Evolutionary conservation across 2,888 invertebrate species (phyloP), one percentile per base, ranked within the genome.

Genomic region (Isoperla grammatica): DNA sequence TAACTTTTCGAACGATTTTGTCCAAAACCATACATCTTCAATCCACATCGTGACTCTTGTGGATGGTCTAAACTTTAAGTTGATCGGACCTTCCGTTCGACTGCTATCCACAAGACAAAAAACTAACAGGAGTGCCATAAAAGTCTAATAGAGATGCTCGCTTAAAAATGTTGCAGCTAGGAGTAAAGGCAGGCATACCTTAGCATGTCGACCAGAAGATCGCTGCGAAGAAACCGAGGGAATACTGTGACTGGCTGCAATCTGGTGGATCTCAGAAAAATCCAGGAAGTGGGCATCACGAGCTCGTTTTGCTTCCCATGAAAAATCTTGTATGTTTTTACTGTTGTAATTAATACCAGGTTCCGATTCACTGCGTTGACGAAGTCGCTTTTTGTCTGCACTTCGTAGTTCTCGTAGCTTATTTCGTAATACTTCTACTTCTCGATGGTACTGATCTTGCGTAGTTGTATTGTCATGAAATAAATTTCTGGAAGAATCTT

Each of bases 391-490:
- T 12, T 63, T 63, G 35, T 64, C 64, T 20, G 56, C 46, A 15
- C 53, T 53, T 23, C 46, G 57, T 39, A 53, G 46, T 29, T 54
- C 61, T 35, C 63, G 53, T 6, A 69, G 60, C 56, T 68, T 67
- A 35, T 63, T 67, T 23, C 66, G 61, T 6, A 68, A 62, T 6
- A 63, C 61, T 61, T 68, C 68, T 37, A 68, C 66, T 62, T 69
- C 68, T 9, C 60, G 58, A 11, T 67, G 59, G 54, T 68, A 68
- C 54, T 65, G 59, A 62, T 67, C 66, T 53, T 67, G 66, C 8
- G 37, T 20, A 4, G 56, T 19, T 23, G 55, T 15, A n/a, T 29
- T 42, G 6, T n/a, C 39, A 23, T 45, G 29, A 23, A 46, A 35
- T 13, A 20, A 15, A 13, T 39, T 15, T 46, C 45, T 54, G 15